Conservation (phyloP, 2,113 vertebrate genomes). For the Ariopsis seemanni region DNA sequence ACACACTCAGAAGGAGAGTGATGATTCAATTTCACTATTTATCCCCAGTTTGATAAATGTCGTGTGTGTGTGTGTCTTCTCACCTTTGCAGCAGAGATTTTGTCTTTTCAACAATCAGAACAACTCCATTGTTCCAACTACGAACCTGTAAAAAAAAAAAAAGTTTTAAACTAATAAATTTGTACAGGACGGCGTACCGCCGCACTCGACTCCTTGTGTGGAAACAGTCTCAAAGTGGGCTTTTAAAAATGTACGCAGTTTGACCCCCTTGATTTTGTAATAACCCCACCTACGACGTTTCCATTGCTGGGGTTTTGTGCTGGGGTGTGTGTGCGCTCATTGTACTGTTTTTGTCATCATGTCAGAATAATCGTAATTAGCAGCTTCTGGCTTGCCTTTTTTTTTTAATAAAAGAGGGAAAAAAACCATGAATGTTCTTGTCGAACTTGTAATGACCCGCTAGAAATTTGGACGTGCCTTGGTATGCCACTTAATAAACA, state of each 20-base stretch:
- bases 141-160: too few species aligned
- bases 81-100: neutral
- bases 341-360: neutral
- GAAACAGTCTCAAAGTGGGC: neutral
- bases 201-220: neutral
- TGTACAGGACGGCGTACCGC: neutral
- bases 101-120: neutral
- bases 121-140: neutral
- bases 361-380: neutral
- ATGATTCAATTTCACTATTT: neutral
- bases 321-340: neutral
- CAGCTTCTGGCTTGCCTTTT: neutral
- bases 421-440: too few species aligned
- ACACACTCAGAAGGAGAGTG: neutral
- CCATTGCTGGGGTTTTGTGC: neutral
- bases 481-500: too few species aligned
- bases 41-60: neutral
- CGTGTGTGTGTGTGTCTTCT: neutral
- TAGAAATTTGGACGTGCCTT: too few species aligned
- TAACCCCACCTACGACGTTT: conserved; percentile 2
- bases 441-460: too few species aligned
- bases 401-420: too few species aligned
- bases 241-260: neutral
- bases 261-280: neutral
- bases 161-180: neutral